Base-by-base conservation (phyloP, 2,888 invertebrate genomes). In the Abrostola triplasia region DNA sequence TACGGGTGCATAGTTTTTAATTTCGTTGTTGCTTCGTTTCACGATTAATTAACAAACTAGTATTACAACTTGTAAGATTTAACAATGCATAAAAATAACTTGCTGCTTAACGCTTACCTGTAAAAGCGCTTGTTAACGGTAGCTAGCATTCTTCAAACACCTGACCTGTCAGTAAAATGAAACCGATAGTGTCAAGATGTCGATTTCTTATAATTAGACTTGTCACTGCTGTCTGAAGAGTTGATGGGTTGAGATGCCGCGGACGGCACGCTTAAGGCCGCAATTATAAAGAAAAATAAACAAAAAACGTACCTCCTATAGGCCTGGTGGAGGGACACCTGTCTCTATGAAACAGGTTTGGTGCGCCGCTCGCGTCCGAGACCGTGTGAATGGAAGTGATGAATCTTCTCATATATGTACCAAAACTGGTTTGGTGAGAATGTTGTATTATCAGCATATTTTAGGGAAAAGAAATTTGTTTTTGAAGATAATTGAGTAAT, bases 381-480 rank as follows among this genome's bases (percentile, higher is more conserved):
- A 85, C 85, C 92, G 92, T 92, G 92, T 90, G 92, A 92, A 91
- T 90, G 88, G 84, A 88, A 82, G 80, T 88, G 88, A 87, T 87
- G 88, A 81, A 84, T 87, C 88, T 88, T 90, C 89, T 88, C 88
- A 88, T 90, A 51, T 51, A 84, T 78, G 67, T 84, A 84, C 86
- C 81, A 79, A 87, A 90, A 91, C 91, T 79, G 83, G 90, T 90
- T 90, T 78, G 77, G 66, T 86, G 83, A 80, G 85, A 83, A 84
- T 79, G 72, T 77, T 81, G 81, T 83, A 60, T 63, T 82, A 82
- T 85, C 77, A 82, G 74, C 72, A 77, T 51, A 54, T 73, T 81
- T 75, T 79, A 63, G 67, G 62, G 59, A 74, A 77, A 76, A 70
- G 79, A 78, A 76, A 73, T 70, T 67, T 42, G 49, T 60, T 68